Percentiles rank a stretch among this genome's conserved stretches.
Conservation (phyloP, 2,888 invertebrate species). For the Scrobipalpa atriplicella region DNA sequence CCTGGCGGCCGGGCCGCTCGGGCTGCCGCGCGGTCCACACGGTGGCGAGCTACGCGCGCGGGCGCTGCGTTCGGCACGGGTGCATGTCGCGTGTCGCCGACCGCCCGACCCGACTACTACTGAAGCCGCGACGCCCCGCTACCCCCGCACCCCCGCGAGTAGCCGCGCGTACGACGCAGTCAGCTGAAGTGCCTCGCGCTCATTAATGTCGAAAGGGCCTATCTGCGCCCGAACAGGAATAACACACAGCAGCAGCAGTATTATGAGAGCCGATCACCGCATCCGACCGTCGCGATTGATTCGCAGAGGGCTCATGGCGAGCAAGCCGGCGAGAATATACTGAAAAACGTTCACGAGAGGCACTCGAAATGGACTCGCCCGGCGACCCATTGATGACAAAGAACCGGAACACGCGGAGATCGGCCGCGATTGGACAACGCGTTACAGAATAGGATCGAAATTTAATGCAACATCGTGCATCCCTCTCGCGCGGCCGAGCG, state of each 20-base stretch:
- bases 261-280: neutral
- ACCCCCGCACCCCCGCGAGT: slow-evolving; percentile 2
- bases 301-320: slow-evolving; percentile 32
- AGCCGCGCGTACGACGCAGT: slow-evolving; percentile 81
- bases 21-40: slow-evolving; percentile 41
- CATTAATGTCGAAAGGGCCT: slow-evolving; percentile 72
- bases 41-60: slow-evolving; percentile 37
- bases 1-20: slow-evolving; percentile 58
- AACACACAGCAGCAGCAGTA: slow-evolving; percentile 42
- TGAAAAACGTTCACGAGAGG: slow-evolving; percentile 61
- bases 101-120: slow-evolving; percentile 68
- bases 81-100: slow-evolving; percentile 50
- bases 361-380: slow-evolving; percentile 83
- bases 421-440: slow-evolving; percentile 84
- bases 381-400: slow-evolving; percentile 88
- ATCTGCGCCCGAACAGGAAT: slow-evolving; percentile 58
- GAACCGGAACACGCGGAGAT: slow-evolving; percentile 84
- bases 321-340: slow-evolving; percentile 54
- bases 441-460: slow-evolving; percentile 79
- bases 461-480: slow-evolving; percentile 69
- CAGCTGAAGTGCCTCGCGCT: slow-evolving; percentile 80
- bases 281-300: neutral
- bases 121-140: slow-evolving; percentile 16
- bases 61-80: slow-evolving; percentile 41
- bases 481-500: slow-evolving; percentile 53